Conservation (phyloP, 2,113 vertebrate genomes). For the Haemorhous mexicanus region DNA sequence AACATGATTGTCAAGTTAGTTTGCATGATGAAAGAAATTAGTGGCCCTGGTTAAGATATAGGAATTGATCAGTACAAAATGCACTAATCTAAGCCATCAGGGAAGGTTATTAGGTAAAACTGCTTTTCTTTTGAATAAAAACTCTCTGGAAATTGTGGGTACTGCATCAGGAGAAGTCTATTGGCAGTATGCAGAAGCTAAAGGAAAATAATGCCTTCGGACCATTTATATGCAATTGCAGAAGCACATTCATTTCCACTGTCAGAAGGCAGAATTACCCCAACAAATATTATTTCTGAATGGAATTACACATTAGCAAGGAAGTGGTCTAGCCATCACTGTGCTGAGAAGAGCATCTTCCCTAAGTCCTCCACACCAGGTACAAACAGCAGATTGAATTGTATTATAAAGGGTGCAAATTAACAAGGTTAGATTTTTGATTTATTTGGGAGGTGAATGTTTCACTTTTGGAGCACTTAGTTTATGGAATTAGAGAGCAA, state of each 20-base stretch:
- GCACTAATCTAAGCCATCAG: not conserved
- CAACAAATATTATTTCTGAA: not conserved
- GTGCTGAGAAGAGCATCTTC: not conserved
- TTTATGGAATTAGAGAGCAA: not conserved
- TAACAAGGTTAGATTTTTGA: not conserved
- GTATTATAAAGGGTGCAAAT: not conserved
- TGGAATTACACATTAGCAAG: not conserved
- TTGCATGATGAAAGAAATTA: not conserved
- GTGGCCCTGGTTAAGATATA: not conserved
- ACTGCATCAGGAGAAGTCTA: not conserved
- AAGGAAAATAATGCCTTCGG: not conserved
- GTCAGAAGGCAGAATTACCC: not conserved
- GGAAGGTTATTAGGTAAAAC: not conserved
- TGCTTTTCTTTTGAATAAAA: not conserved
- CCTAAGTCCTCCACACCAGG: not conserved
- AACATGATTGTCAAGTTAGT: not conserved
- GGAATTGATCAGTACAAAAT: not conserved
- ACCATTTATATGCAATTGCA: not conserved
- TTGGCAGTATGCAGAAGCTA: not conserved
- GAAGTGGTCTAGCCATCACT: not conserved
- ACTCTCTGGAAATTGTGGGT: not conserved
- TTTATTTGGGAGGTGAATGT: not conserved
- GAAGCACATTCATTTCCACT: not conserved
- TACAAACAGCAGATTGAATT: not conserved
- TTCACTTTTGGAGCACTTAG: not conserved